Base-by-base conservation (phyloP, 2,797 vertebrate genomes). In the Syngnathus rostellatus region DNA sequence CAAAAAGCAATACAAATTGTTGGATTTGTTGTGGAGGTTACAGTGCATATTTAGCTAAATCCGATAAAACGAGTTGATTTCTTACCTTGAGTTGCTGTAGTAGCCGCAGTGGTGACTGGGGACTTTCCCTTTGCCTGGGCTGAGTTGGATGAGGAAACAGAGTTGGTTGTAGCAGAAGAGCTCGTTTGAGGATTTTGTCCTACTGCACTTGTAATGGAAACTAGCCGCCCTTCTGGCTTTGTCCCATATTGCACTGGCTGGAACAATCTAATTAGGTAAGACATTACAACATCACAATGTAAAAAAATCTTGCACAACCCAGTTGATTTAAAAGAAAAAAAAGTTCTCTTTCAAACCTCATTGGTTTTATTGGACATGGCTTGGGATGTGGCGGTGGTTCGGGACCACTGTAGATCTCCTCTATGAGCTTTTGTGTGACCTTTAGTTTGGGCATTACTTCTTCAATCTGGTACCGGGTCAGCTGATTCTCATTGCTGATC, bases 171-270 rank as follows among this genome's bases (percentile, higher is more conserved):
- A 38, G 88, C 51, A 5, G 89, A 80, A 0, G 90, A 79, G 65
- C 82, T 84, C 0, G 82, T 80, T 57, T 84, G 77, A 40, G 79
- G 83, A 65, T 82, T 82, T 45, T 77, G 87, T 65, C 70, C 75
- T 63, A 66, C 50, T 65, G 84, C 63, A 71, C 80, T 90, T 23
- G 93, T 87, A 62, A 95, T 86, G 25, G 88, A 67, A 0, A 93
- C 89, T 1, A 93, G 90, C 41, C 92, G 90, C n/a, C 94, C 95
- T 75, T 97, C 95, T 5, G 95, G 94, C 75, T 95, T 96, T 63
- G 94, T 94, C 23, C 94, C 95, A 0, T 96, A 97, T 70, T 92
- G 94, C 71, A 97, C 94, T 0, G 94, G 91, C 74, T 94, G 93
- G 77, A 97, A 96, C 83, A 97, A 86, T 81, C 95, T 97, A 71